These are phyloP conservation scores for Tinamus guttatus DNA, from an alignment of 2,113 vertebrate species.

Conservation along the genomic window DNA sequence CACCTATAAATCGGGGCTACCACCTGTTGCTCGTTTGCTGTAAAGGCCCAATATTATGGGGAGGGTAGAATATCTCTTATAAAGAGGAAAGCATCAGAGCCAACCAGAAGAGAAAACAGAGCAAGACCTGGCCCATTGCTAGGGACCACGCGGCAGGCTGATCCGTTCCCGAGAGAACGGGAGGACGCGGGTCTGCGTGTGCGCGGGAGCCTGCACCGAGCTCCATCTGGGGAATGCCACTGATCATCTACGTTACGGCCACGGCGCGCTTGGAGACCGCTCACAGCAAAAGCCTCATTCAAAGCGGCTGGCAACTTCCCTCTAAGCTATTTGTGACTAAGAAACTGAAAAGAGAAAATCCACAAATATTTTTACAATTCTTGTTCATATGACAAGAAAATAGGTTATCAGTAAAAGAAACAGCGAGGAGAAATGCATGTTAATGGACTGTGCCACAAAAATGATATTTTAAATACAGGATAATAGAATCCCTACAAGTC, in stretches of 20 bases:
- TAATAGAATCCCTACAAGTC: not conserved
- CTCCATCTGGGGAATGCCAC: not conserved
- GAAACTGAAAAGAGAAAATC: not conserved
- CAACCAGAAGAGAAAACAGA: not conserved
- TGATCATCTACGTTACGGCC: not conserved
- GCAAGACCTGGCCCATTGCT: not conserved
- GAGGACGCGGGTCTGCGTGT: not conserved
- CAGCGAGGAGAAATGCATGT: not conserved
- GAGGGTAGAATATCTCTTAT: rapidly evolving
- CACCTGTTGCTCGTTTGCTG: not conserved
- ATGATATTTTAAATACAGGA: not conserved
- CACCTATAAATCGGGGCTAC: not conserved
- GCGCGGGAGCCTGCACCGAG: not conserved
- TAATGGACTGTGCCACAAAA: too few species aligned
- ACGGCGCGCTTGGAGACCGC: not conserved
- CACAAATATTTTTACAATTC: not conserved
- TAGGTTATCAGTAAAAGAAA: not conserved
- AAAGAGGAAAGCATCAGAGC: not conserved
- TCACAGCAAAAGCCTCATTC: not conserved
- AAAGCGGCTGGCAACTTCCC: not conserved
- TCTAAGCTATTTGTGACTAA: not conserved
- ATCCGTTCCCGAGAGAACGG: not conserved
- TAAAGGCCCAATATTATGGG: not conserved
- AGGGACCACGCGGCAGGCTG: rapidly evolving
- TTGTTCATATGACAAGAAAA: not conserved